These are phyloP conservation scores for Trichogramma pretiosum DNA, from an alignment of 1,140 invertebrate genomes.

Conservation along the genomic window DNA sequence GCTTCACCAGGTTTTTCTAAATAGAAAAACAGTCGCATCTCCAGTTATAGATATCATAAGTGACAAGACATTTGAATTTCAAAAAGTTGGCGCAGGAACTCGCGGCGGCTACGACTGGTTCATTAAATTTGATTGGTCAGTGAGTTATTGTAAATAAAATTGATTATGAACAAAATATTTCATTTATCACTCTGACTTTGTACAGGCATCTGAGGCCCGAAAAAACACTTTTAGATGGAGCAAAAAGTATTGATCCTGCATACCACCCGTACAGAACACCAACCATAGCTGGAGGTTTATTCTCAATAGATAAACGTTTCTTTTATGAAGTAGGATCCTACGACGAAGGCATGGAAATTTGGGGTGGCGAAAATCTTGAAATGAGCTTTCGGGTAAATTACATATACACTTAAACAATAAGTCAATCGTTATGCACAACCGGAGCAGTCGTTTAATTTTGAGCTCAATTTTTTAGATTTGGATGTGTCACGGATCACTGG, in stretches of 20 bases:
- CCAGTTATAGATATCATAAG: conserved; percentile 94
- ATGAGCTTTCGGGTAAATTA: conserved; percentile 77
- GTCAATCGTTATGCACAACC: no score
- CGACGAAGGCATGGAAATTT: conserved; percentile 82
- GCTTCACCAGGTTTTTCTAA: conserved; percentile 63
- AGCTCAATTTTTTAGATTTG: no score
- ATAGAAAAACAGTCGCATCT: conserved; percentile 71
- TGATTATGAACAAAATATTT: conserved; percentile 62
- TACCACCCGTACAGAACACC: conserved; percentile 78
- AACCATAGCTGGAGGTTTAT: conserved; percentile 95
- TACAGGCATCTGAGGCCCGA: conserved; percentile 79
- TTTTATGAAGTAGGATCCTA: conserved; percentile 88
- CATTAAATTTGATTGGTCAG: conserved; percentile 53
- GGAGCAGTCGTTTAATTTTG: no score
- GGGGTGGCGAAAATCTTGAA: conserved; percentile 96
- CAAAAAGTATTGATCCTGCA: conserved; percentile 51
- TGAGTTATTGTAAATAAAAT: no score
- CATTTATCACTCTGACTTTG: conserved; percentile 12
- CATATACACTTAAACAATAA: no score
- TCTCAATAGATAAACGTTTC: conserved; percentile 79
- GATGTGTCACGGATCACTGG: conserved; percentile 93
- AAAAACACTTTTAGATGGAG: conserved; percentile 76
- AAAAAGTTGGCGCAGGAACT: no score
- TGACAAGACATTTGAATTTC: conserved; percentile 87
- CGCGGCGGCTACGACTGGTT: conserved; percentile 66